Conservation (phyloP, 2,797 vertebrate species). For the Protonibea diacanthus region DNA sequence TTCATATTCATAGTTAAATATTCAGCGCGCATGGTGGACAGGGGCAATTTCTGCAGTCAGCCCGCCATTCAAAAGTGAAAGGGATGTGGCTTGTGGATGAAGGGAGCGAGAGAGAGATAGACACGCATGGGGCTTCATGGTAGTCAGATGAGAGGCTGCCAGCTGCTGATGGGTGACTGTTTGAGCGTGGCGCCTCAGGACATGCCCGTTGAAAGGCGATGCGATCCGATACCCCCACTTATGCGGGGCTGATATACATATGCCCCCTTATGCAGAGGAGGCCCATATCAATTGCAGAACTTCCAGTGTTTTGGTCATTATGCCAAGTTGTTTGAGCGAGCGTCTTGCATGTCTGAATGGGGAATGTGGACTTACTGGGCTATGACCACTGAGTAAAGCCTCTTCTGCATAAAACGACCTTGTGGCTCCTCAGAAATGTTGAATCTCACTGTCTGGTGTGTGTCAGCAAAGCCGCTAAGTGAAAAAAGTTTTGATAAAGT, state of each 20-base stretch:
- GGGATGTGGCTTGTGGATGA: conserved; percentile 77
- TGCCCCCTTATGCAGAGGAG: conserved; percentile 73
- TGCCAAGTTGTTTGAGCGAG: conserved; percentile 75
- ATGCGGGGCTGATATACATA: conserved; percentile 80
- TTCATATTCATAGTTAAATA: conserved; percentile 81
- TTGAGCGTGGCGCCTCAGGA: conserved; percentile 84
- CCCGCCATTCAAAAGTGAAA: conserved; percentile 81
- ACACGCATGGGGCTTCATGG: conserved; percentile 82
- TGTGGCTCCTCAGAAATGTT: conserved; percentile 30
- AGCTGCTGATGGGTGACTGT: conserved; percentile 82
- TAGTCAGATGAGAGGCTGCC: conserved; percentile 86
- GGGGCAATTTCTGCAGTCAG: conserved; percentile 81
- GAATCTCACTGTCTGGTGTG: conserved; percentile 32
- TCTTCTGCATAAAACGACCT: conserved; percentile 71
- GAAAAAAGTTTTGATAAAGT: conserved; percentile 47
- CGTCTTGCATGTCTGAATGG: conserved; percentile 73
- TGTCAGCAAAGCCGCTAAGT: conserved; percentile 42
- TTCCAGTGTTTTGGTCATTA: conserved; percentile 78
- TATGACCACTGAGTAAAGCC: conserved; percentile 69
- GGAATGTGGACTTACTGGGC: conserved; percentile 74
- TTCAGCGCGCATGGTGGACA: conserved; percentile 76
- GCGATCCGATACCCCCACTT: conserved; percentile 81
- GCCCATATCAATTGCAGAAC: conserved; percentile 73
- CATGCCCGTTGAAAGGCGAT: conserved; percentile 84
- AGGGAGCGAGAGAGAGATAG: conserved; percentile 72